Conservation (phyloP, 2,113 vertebrate species). For the Oophaga pumilio region DNA sequence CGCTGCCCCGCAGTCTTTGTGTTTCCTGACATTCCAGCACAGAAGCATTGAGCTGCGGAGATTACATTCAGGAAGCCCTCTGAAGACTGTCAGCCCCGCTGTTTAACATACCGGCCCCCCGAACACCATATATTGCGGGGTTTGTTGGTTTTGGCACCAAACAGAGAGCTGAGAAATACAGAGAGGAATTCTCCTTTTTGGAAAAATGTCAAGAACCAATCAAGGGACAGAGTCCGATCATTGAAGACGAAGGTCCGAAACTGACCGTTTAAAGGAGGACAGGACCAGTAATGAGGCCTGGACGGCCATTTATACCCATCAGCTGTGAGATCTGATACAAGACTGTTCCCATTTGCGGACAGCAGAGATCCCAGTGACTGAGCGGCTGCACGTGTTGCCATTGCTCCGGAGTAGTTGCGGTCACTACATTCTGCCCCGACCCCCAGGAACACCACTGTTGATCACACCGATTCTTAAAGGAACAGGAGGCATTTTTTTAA, state of each 20-base stretch:
- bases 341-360: too few species aligned
- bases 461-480: neutral
- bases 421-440: too few species aligned
- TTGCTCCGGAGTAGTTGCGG: too few species aligned
- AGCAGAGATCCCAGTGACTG: too few species aligned
- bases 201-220: neutral
- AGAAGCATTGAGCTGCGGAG: neutral
- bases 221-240: neutral
- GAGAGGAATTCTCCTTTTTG: neutral
- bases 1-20: neutral
- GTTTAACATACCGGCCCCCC: neutral
- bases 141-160: neutral
- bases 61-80: conserved; percentile 17
- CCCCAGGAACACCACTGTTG: too few species aligned
- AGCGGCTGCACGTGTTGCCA: too few species aligned
- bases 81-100: neutral
- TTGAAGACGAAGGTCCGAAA: neutral
- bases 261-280: neutral
- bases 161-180: neutral
- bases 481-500: neutral
- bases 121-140: neutral
- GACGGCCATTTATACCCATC: too few species aligned
- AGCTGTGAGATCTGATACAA: too few species aligned
- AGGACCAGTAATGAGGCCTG: too few species aligned
- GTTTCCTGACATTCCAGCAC: conserved; percentile 1